Conservation (phyloP, 2,888 invertebrate species). For the Holacanthella duospinosa region DNA sequence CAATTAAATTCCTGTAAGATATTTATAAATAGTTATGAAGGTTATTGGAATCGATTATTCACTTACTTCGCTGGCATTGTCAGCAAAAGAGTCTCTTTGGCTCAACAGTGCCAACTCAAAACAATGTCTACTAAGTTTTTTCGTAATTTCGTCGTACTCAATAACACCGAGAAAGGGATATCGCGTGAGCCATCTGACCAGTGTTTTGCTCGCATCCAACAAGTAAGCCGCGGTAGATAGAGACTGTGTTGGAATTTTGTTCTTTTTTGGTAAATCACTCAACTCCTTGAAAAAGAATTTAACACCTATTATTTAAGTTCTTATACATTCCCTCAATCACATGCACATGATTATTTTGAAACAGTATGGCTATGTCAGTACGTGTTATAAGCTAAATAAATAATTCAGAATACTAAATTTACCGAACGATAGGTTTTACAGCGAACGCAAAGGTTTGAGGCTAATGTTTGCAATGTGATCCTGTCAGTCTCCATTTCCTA, state of each 20-base stretch:
- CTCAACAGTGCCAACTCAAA: conserved; percentile 80
- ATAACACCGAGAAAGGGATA: conserved; percentile 30
- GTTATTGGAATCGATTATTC: not conserved
- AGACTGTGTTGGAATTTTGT: conserved; percentile 29
- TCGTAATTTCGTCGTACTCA: conserved; percentile 28
- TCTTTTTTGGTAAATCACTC: conserved; percentile 11
- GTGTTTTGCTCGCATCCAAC: conserved; percentile 26
- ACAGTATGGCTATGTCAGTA: no score
- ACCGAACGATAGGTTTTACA: conserved; percentile 32
- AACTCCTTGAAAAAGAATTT: no score
- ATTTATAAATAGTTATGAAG: no score
- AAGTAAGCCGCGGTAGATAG: conserved; percentile 28
- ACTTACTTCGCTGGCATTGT: conserved; percentile 61
- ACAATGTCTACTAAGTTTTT: conserved; percentile 49
- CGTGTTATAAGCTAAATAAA: no score
- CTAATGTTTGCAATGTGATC: conserved; percentile 26
- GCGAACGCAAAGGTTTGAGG: conserved; percentile 25
- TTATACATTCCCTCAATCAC: no score
- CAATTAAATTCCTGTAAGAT: not conserved
- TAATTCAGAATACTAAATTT: no score
- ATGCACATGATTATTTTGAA: no score
- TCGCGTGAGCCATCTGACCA: conserved; percentile 30
- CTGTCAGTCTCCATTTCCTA: conserved; percentile 30
- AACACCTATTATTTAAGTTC: no score
- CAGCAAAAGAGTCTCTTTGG: conserved; percentile 81